Evolutionary conservation across 2,113 vertebrate genomes (phyloP), one percentile per base, ranked within the genome.

Genomic region (Girardinichthys multiradiatus): DNA sequence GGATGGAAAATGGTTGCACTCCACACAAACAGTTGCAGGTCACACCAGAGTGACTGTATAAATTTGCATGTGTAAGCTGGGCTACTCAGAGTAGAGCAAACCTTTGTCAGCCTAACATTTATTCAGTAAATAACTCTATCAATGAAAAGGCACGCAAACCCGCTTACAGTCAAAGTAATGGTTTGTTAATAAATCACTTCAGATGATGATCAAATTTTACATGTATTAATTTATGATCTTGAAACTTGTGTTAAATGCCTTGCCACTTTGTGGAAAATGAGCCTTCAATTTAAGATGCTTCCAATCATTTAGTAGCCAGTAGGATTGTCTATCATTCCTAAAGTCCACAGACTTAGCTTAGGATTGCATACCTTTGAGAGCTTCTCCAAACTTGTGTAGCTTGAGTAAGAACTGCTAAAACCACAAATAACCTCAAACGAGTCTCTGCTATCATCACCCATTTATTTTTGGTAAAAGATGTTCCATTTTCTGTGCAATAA

Each of bases 341-440:
- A 71, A 83, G 73, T 79, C 76, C 71, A 64, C 86, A 85, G 86
- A 90, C 76, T 81, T 86, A 81, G 76, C 86, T 80, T 76, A 87
- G 80, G 85, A 86, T 84, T 85, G 77, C 76, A 80, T 87, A 77
- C 68, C 86, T 87, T 80, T 70, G 64, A 80, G 83, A 81, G 83
- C 79, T 78, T 81, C 67, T 59, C 65, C 17, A 26, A 51, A 69
- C 60, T 39, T 72, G 62, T 60, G 24, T 74, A 82, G 84, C 80
- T 90, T 57, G 70, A 72, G 85, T 87, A 72, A 58, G 86, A 74
- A 84, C 79, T 77, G 79, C 82, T 87, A 76, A 89, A 87, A 79
- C 39, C 59, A 72, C 72, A 77, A 81, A 67, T 80, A 64, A 79
- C 58, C 68, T 37, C 12, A 1, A 28, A 26, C 51, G 54, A 31